Evolutionary conservation across 1,140 invertebrate species (phyloP).

Genomic region (Lanistes nyassanus): DNA sequence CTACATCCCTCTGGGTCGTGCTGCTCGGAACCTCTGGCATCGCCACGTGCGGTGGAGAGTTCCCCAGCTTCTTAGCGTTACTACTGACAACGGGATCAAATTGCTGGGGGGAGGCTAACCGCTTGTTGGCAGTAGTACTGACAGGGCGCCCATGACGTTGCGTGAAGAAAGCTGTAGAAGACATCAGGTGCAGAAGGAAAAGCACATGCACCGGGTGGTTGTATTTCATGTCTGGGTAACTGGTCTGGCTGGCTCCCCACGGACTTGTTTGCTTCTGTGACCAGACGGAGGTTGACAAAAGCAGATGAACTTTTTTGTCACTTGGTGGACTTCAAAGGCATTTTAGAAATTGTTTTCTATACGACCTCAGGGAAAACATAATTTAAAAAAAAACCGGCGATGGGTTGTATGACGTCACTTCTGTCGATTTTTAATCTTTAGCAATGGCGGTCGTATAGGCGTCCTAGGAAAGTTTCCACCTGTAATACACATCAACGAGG

Average conservation of each 20-base stretch:
- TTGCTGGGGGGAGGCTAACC: too few species aligned
- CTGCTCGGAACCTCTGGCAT: not conserved
- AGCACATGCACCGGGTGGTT: not conserved
- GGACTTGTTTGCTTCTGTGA: not conserved
- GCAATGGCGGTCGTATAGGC: too few species aligned
- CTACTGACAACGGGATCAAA: too few species aligned
- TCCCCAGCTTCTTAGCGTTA: too few species aligned
- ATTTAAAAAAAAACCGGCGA: too few species aligned
- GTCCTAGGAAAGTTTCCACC: too few species aligned
- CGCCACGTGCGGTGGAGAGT: not conserved
- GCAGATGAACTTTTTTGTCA: not conserved
- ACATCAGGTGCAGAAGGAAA: not conserved
- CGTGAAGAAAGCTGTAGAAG: conserved; percentile 2
- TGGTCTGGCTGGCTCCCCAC: not conserved
- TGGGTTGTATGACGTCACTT: too few species aligned
- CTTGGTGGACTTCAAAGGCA: not conserved
- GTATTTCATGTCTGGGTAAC: too few species aligned
- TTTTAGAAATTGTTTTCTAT: not conserved
- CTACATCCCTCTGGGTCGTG: not conserved
- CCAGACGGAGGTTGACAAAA: not conserved
- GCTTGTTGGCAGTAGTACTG: not conserved
- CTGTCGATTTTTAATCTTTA: too few species aligned
- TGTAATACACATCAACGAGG: too few species aligned
- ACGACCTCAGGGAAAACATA: too few species aligned
- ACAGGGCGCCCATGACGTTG: not conserved